Conservation (phyloP, 2,888 invertebrate genomes). For the Dromius quadrimaculatus region DNA sequence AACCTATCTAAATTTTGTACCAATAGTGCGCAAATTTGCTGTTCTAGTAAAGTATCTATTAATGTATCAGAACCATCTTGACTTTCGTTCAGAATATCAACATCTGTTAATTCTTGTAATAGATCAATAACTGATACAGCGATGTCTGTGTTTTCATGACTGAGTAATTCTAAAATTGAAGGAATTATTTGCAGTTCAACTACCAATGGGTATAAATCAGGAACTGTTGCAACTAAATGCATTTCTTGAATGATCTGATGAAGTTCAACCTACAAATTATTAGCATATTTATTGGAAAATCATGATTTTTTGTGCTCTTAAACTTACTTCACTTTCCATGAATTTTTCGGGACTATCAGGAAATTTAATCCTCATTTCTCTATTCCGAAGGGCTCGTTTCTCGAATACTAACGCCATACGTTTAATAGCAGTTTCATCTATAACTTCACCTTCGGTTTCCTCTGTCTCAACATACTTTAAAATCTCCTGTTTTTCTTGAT, state of each 20-base stretch:
- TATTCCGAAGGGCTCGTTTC: slow-evolving; percentile 92
- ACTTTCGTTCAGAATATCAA: slow-evolving; percentile 94
- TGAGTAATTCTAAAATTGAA: slow-evolving; percentile 90
- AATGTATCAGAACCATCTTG: slow-evolving; percentile 90
- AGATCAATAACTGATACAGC: slow-evolving; percentile 70
- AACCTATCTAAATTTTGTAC: slow-evolving; percentile 94
- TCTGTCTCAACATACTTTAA: slow-evolving; percentile 86
- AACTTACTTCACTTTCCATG: slow-evolving; percentile 92
- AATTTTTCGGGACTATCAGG: slow-evolving; percentile 98
- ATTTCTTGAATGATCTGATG: slow-evolving; percentile 88
- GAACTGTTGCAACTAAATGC: slow-evolving; percentile 94
- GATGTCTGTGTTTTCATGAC: slow-evolving; percentile 97
- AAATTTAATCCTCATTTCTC: slow-evolving; percentile 98
- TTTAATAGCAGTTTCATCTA: slow-evolving; percentile 91
- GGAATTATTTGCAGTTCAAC: slow-evolving; percentile 91
- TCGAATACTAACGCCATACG: slow-evolving; percentile 93
- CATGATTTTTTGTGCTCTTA: not conserved
- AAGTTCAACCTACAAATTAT: slow-evolving; percentile 72
- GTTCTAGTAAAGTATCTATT: slow-evolving; percentile 88
- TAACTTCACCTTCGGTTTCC: slow-evolving; percentile 83
- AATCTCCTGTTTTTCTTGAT: slow-evolving; percentile 84
- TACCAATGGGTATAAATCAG: slow-evolving; percentile 92
- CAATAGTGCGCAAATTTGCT: slow-evolving; percentile 87
- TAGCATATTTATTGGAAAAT: not conserved
- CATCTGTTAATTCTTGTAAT: slow-evolving; percentile 91